Percentiles rank a stretch among this genome's conserved stretches.
Evolutionary conservation across 2,888 invertebrate genomes (phyloP).

Genomic region (Atherix ibis): DNA sequence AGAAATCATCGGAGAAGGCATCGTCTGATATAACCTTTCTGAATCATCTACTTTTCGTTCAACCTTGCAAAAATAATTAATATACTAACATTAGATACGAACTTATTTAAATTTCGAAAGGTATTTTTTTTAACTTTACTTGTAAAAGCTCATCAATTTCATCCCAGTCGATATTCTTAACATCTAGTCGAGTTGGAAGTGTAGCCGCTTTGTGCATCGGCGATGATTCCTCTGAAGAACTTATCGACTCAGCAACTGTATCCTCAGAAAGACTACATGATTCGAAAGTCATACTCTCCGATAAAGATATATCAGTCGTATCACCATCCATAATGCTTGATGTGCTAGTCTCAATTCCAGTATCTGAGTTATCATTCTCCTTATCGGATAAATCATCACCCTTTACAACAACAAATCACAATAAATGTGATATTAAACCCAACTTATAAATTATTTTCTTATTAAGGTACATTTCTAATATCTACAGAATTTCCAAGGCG

Average conservation of each 20-base stretch:
- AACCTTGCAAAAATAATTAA: too few relatives aligned
- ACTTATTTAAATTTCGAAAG: too few relatives aligned
- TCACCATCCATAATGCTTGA: slow-evolving; percentile 26
- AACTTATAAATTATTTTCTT: slow-evolving; percentile 1
- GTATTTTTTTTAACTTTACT: too few relatives aligned
- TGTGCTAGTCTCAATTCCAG: slow-evolving; percentile 24
- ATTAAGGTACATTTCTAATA: slow-evolving; percentile 14
- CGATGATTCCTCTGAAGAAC: slow-evolving; percentile 17
- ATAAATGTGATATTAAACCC: not conserved
- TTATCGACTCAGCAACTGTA: slow-evolving; percentile 20
- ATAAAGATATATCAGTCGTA: slow-evolving; percentile 29
- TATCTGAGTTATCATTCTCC: slow-evolving; percentile 29
- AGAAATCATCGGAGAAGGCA: slow-evolving; percentile 47
- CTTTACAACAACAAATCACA: slow-evolving; percentile 3
- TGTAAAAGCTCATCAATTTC: slow-evolving; percentile 53
- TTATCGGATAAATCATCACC: slow-evolving; percentile 28
- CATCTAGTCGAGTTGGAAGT: slow-evolving; percentile 48
- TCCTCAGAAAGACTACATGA: slow-evolving; percentile 30
- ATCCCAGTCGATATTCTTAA: slow-evolving; percentile 51
- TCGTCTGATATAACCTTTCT: slow-evolving; percentile 52
- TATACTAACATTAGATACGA: too few relatives aligned
- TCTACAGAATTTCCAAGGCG: slow-evolving; percentile 31
- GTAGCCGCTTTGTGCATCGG: slow-evolving; percentile 31
- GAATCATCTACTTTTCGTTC: slow-evolving; percentile 45
- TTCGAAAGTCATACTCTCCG: slow-evolving; percentile 32